Evolutionary conservation across 2,888 invertebrate genomes (phyloP).

Genomic region (Noctua pronuba): DNA sequence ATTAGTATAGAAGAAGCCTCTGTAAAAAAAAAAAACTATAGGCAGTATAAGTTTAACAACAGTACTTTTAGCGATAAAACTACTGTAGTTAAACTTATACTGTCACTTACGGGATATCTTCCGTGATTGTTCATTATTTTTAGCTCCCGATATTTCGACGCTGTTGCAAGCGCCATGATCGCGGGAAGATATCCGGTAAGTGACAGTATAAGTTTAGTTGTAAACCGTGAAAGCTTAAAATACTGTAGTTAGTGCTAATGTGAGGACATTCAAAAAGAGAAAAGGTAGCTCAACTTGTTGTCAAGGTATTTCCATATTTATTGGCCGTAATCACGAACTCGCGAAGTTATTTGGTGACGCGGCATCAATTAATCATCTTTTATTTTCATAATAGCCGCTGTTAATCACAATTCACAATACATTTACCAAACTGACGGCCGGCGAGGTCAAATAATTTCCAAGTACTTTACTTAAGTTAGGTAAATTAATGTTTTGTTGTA

Average conservation of each 20-base stretch:
- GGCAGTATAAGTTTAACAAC: no score
- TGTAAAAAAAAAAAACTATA: neutral
- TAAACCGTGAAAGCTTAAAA: no score
- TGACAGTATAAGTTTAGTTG: no score
- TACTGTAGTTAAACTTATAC: no score
- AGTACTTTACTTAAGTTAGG: conserved; percentile 8
- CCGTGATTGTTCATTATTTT: no score
- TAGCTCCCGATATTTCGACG: no score
- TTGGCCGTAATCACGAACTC: conserved; percentile 24
- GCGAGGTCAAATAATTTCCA: conserved; percentile 46
- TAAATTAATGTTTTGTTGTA: conserved; percentile 39
- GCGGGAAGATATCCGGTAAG: no score
- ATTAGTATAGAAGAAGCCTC: neutral
- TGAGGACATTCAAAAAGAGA: neutral
- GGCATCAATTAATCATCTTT: conserved; percentile 33
- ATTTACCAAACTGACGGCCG: conserved; percentile 19
- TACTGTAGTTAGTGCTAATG: neutral
- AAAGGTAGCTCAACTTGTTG: conserved; percentile 3
- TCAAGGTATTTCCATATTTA: conserved; percentile 35
- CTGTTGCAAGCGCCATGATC: no score
- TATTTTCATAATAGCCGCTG: conserved; percentile 32
- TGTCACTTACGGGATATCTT: no score
- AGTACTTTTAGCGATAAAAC: no score
- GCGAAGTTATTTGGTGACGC: conserved; percentile 37
- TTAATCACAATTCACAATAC: conserved; percentile 33